A percentile compares a stretch with the other conserved stretches of the same genome.
Evolutionary conservation across 2,797 vertebrate species (phyloP).

Genomic region (Alfaro cultratus): DNA sequence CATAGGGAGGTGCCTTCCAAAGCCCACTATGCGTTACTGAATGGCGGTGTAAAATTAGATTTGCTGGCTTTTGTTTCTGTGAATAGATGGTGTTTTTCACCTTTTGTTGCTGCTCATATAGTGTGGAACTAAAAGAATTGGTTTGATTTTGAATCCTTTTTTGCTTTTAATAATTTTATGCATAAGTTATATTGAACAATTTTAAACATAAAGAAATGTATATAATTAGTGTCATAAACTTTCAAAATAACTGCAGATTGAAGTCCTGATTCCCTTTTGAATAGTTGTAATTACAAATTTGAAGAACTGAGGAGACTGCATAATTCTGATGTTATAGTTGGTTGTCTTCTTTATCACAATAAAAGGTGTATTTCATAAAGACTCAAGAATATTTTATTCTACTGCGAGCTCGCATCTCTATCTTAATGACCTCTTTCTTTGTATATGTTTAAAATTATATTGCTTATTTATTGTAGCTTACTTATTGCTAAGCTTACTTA

Average conservation of each 20-base stretch:
- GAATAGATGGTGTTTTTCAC: conserved; percentile 53
- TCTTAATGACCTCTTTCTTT: no score
- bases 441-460: no score
- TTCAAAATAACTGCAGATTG: background rate
- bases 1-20: conserved; percentile 66
- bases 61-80: conserved; percentile 70
- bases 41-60: conserved; percentile 67
- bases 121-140: conserved; percentile 1
- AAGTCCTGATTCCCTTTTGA: background rate
- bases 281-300: background rate
- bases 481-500: no score
- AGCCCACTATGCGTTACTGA: conserved; percentile 56
- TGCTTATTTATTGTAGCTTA: no score
- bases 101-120: conserved; percentile 36
- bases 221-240: background rate
- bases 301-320: background rate
- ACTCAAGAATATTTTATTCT: background rate
- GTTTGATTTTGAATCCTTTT: conserved; percentile 17
- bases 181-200: background rate
- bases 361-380: background rate
- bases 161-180: background rate
- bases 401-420: no score
- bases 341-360: background rate
- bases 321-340: background rate
- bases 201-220: background rate